Percentiles rank a stretch among this genome's conserved stretches.
Conservation (phyloP, 2,888 invertebrate species). For the Lithophane socia region DNA sequence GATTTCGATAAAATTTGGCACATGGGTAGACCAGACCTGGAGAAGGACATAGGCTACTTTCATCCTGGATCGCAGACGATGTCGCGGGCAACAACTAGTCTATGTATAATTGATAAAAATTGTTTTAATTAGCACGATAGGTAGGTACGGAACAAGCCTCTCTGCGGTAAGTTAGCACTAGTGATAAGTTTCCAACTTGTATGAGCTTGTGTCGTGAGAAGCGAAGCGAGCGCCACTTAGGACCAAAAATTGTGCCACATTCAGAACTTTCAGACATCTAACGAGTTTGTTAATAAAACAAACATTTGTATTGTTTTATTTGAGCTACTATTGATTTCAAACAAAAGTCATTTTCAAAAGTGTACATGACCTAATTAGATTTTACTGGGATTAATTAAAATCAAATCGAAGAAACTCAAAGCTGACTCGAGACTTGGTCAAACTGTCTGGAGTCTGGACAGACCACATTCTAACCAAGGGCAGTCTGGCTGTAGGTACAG, state of each 20-base stretch:
- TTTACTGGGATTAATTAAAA: not conserved
- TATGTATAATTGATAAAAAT: not conserved
- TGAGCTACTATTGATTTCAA: constrained; percentile 3
- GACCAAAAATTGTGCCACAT: constrained; percentile 10
- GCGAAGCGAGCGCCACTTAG: constrained; percentile 1
- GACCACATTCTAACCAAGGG: not conserved
- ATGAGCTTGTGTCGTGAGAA: constrained; percentile 29
- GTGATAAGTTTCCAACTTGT: constrained; percentile 36
- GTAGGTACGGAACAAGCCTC: not conserved
- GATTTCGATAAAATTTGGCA: too few relatives aligned
- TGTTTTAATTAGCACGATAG: constrained; percentile 23
- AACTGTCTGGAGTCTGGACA: not conserved
- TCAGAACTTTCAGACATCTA: constrained; percentile 14
- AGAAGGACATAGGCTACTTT: too few relatives aligned
- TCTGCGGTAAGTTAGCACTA: constrained; percentile 24
- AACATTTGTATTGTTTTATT: constrained; percentile 6
- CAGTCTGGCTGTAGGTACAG: not conserved
- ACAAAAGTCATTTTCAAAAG: not conserved
- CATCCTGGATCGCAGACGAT: too few relatives aligned
- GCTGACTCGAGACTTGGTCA: not conserved
- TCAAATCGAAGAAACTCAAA: not conserved
- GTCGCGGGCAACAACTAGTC: too few relatives aligned
- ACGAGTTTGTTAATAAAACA: constrained; percentile 15
- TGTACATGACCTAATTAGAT: constrained; percentile 7
- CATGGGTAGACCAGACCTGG: too few relatives aligned